These are phyloP conservation scores for Leptosomus discolor DNA, from an alignment of 2,113 vertebrate genomes.

Conservation along the genomic window DNA sequence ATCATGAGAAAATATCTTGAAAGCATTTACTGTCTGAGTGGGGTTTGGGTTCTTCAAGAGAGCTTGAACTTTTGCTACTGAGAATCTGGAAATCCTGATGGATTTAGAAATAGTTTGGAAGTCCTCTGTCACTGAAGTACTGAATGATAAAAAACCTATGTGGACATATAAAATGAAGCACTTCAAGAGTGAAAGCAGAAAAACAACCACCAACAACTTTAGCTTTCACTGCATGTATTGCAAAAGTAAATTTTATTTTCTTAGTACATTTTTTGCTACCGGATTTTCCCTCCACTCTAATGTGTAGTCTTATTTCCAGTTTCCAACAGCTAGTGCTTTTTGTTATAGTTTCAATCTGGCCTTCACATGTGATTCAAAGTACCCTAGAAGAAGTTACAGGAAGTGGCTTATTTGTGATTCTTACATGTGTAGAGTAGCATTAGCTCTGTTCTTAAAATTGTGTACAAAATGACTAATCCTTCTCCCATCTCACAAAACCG, in stretches of 20 bases:
- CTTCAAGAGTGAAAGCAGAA: not conserved
- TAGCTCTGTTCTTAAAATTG: not conserved
- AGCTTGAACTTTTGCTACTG: not conserved
- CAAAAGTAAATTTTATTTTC: not conserved
- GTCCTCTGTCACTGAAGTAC: not conserved
- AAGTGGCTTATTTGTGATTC: not conserved
- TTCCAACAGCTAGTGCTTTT: not conserved
- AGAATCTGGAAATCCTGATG: not conserved
- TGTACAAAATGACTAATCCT: not conserved
- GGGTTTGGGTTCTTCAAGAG: not conserved
- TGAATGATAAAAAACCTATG: not conserved
- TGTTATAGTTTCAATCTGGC: not conserved
- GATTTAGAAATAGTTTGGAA: not conserved
- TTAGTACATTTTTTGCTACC: not conserved
- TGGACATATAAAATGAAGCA: not conserved
- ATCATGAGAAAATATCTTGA: not conserved
- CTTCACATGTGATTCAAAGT: not conserved
- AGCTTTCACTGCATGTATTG: not conserved
- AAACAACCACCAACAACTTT: not conserved
- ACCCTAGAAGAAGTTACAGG: not conserved
- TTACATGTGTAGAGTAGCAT: not conserved
- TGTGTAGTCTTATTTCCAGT: not conserved
- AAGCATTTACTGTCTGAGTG: not conserved
- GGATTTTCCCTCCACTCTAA: not conserved
- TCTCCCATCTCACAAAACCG: not conserved